Evolutionary conservation across 2,797 vertebrate species (phyloP).

Genomic region (Gorsachius magnificus): DNA sequence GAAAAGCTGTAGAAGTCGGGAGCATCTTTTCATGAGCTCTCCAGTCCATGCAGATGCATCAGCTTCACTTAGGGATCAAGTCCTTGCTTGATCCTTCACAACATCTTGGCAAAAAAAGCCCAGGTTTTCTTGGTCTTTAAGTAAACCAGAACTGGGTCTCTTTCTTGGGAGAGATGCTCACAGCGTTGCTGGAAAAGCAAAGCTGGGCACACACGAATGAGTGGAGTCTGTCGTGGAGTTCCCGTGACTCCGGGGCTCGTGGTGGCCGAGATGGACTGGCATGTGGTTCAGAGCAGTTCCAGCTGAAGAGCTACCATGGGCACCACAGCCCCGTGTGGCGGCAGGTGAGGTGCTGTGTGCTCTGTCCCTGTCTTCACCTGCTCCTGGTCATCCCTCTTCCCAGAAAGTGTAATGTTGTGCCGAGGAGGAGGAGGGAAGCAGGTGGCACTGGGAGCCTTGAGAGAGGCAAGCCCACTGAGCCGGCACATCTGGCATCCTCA

Average conservation of each 20-base stretch:
- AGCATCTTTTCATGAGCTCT: neutral
- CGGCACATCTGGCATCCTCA: fast-evolving
- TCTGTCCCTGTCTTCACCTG: neutral
- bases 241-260: neutral
- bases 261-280: neutral
- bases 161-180: neutral
- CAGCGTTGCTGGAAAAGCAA: neutral
- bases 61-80: neutral
- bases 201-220: neutral
- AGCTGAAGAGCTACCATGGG: neutral
- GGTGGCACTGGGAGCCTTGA: neutral
- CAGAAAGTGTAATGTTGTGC: neutral
- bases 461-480: neutral
- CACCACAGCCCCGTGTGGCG: fast-evolving
- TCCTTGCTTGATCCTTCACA: neutral
- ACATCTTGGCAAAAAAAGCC: neutral
- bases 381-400: neutral
- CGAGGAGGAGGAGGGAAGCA: neutral
- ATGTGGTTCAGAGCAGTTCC: neutral
- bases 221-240: neutral
- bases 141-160: neutral
- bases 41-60: neutral
- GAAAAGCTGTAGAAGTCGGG: neutral
- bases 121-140: neutral
- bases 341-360: fast-evolving